Percentiles rank a stretch among this genome's conserved stretches.
Evolutionary conservation across 2,888 invertebrate genomes (phyloP).

Genomic region (Lithophane semibrunnea): DNA sequence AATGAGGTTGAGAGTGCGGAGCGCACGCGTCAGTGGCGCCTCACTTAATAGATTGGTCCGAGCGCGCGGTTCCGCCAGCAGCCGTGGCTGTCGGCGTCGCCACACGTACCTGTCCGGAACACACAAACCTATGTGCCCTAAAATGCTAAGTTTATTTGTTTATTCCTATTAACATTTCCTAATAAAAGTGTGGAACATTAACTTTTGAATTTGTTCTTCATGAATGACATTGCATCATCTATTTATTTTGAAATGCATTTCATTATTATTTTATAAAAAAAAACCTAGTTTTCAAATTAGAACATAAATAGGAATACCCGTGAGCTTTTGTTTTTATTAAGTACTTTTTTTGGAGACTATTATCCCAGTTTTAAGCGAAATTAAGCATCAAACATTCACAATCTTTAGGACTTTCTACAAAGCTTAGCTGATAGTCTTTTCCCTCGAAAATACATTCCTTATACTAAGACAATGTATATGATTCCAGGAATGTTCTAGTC

Average conservation of each 20-base stretch:
- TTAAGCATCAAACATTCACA: not conserved
- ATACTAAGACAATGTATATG: slow-evolving; percentile 21
- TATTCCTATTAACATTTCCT: slow-evolving; percentile 52
- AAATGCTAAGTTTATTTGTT: slow-evolving; percentile 43
- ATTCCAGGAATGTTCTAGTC: slow-evolving; percentile 89
- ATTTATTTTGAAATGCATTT: slow-evolving; percentile 28
- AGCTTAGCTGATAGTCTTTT: slow-evolving; percentile 32
- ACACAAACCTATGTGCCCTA: too few species aligned
- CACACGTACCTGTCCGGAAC: too few species aligned
- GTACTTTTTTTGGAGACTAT: not conserved
- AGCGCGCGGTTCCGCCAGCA: too few species aligned
- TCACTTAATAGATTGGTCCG: too few species aligned
- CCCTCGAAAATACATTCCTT: not conserved
- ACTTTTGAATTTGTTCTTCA: slow-evolving; percentile 52
- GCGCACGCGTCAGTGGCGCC: too few species aligned
- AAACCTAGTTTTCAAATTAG: not conserved
- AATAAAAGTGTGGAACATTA: slow-evolving; percentile 62
- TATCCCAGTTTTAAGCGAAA: not conserved
- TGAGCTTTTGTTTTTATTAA: slow-evolving; percentile 11
- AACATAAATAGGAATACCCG: not conserved
- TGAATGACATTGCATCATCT: slow-evolving; percentile 27
- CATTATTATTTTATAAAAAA: slow-evolving; percentile 1
- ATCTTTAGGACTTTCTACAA: slow-evolving; percentile 20
- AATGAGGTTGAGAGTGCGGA: too few species aligned
- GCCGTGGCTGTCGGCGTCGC: too few species aligned